Base-by-base conservation (phyloP, 2,113 vertebrate genomes). In the Stercorarius parasiticus region DNA sequence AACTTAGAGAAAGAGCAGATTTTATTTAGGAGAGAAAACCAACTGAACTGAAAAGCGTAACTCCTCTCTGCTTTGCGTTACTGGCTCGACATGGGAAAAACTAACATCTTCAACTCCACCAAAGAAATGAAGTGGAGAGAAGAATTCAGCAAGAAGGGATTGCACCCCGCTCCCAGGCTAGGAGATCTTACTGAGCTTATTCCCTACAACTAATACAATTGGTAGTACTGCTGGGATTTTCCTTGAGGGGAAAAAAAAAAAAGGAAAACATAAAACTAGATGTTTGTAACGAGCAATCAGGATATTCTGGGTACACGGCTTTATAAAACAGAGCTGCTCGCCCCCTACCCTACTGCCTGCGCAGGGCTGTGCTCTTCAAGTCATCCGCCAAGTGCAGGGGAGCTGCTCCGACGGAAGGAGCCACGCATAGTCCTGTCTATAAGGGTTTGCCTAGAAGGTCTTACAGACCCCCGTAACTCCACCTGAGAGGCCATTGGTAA, bases 401-500 rank as follows among this genome's bases (percentile, higher is more conserved):
- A 84, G 18, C 26, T 85, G 59, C 42, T 90, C 29, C 0, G 2
- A 64, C 27, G 36, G 7, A 27, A 49, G 11, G 19, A 32, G 18
- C 26, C 23, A 34, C 1, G 1, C 65, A 13, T 15, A 18, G 23
- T 18, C 20, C 70, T 43, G 4, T 38, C 43, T 36, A 1, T 20
- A 7, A 58, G 47, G 22, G 19, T 47, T 42, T 53, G 32, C 15
- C 32, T 2, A 36, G 38, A 9, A 34, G 47, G 32, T 2, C 2
- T 13, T 38, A 13, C 49, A 71, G 55, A 47, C 2, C 26, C 13
- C n/a, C 21, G 26, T 49, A 29, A 47, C 23, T 19, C 42, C 18
- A 6, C 13, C 3, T 2, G 13, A 42, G 38, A 50, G 47, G 43
- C 45, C 18, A 1, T 20, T 4, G 2, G 36, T 23, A 38, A n/a